Evolutionary conservation across 35 echinoderm and acorn worm species (phyloP), one percentile per base, ranked within the genome.

Genomic region (Chiridota heheva): DNA sequence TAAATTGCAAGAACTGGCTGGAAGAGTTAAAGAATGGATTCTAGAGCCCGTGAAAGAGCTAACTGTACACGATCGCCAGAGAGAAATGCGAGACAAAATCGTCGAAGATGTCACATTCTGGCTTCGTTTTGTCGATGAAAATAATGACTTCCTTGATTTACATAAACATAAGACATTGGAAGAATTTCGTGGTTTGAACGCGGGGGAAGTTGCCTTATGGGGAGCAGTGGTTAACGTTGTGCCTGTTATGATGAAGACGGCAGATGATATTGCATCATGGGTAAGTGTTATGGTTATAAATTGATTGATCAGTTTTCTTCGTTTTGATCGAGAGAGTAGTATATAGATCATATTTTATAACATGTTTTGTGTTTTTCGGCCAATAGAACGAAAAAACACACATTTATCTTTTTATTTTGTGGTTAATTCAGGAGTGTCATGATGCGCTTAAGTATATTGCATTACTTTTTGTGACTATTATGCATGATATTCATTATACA

Each of bases 151-250:
- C 43, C 80, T 63, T 32, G 94, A 97, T n/a, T 68, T 97, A 20
- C 84, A 90, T 65, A 70, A 90, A 39, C 60, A 88, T 58, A 91
- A 87, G 65, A 97, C 94, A 30, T 51, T 91, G 35, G 94, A 97
- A 53, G 80, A 91, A 31, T 91, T 91, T 59, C 84, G 94, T 12
- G 94, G 94, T 26, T 63, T 97, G 45, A 91, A 97, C 36, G 85
- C 84, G 5, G 94, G 94, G 20, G 94, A 97, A 60, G 89, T 91
- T 7, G 44, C 88, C 25, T 18, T 88, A 0, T 97, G 88, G 88
- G 94, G 94, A 5, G 94, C 94, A 15, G 94, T 97, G 42, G 73
- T 97, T 3, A 97, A 97, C 43, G 72, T 97, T 12, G 39, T 97
- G 36, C 94, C 94, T 30, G 89, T 97, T 29, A 34, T 91, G 15